Evolutionary conservation across 2,113 vertebrate species (phyloP).

Genomic region (Calypte anna): DNA sequence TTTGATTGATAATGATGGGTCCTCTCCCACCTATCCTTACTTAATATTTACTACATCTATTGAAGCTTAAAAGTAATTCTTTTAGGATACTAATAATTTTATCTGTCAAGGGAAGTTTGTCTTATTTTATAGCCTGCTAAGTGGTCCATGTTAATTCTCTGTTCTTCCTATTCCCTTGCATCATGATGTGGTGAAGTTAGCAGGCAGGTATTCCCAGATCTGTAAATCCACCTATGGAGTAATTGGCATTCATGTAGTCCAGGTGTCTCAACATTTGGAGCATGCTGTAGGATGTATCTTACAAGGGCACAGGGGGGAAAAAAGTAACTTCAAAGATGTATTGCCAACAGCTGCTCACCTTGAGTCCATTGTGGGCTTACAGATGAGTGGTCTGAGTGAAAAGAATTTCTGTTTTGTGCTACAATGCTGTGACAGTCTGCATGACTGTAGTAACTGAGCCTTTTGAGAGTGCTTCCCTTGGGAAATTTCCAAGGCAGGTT

Average conservation of each 20-base stretch:
- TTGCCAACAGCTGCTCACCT: neutral
- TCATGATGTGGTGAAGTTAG: neutral
- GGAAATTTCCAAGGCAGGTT: neutral
- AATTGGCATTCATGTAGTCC: neutral
- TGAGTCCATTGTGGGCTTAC: neutral
- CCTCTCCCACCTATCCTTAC: constrained; percentile 40
- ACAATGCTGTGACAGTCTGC: neutral
- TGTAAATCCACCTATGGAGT: neutral
- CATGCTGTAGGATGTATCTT: neutral
- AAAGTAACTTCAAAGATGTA: neutral
- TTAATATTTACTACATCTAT: constrained; percentile 52
- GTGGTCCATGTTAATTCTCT: neutral
- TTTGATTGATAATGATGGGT: constrained; percentile 57
- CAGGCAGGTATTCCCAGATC: neutral
- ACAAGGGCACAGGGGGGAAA: neutral
- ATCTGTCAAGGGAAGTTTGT: constrained; percentile 36
- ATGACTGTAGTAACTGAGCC: neutral
- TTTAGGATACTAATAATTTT: constrained; percentile 26
- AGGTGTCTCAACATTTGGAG: neutral
- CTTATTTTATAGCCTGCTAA: constrained; percentile 34
- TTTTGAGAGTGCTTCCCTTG: neutral
- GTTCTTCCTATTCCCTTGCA: neutral
- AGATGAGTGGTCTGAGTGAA: neutral
- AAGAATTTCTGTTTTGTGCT: neutral
- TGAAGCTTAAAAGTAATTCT: constrained; percentile 60